Base-by-base conservation (phyloP, 2,888 invertebrate species). In the Calliphora vomitoria region DNA sequence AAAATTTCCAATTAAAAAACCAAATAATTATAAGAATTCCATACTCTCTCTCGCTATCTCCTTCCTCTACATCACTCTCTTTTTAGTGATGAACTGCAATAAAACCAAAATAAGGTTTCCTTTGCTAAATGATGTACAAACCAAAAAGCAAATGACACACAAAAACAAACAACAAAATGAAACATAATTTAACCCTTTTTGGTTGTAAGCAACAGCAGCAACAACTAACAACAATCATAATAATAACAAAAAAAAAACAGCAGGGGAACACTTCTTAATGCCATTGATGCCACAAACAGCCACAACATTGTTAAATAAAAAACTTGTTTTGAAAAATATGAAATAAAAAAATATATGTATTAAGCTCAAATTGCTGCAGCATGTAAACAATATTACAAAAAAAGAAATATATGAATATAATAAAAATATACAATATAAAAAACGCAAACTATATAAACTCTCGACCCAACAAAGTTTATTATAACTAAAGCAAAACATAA, bases 261-360 rank as follows among this genome's bases (percentile, higher is more conserved):
- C 84, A 66, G 84, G 82, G 79, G 58, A 79, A 71, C 80, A 81
- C 66, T 71, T 62, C 18, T 76, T 38, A 76, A 69, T 55, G 69
- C 79, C 79, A 79, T 72, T 84, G 76, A 81, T 84, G 87, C 87
- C 87, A 84, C 84, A 84, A 84, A 76, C 84, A 84, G 84, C 71
- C 87, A 76, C 76, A 87, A 87, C 53, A 72, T 82, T 71, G 60
- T 66, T 55, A 41, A 74, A 64, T 50, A 66, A 68, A 83, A 62
- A 25, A 47, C 41, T 44, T 68, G n/a, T 74, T 25, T 13, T 15
- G 10, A 53, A 38, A 72, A 44, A 69, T 53, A 62, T n/a, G n/a
- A 71, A 31, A 44, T 60, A 47, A 66, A 66, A 76, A n/a, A n/a
- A n/a, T n/a, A n/a, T n/a, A n/a, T n/a, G n/a, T 20, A 74, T 6